phyloP scores from a whole-genome alignment of 2,797 vertebrate species.

The Mormyrus proboscirostris region DNA sequence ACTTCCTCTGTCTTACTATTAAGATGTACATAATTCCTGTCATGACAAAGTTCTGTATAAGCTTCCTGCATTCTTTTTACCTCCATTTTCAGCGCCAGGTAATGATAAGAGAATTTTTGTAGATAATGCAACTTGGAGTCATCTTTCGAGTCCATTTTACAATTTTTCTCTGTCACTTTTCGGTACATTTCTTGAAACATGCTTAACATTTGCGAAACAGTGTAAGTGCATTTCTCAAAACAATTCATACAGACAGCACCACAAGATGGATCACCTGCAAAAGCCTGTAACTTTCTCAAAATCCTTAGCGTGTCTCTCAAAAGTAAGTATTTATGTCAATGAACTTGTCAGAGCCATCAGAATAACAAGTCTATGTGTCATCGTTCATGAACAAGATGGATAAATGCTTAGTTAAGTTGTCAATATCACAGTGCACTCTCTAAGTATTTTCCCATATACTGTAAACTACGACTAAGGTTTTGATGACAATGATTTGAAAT shows the following conservation, averaged over 20 bases:
- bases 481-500: not conserved
- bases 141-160: not conserved
- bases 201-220: too few species aligned
- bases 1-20: not conserved
- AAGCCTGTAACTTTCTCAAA: not conserved
- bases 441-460: not conserved
- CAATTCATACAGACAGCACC: too few species aligned
- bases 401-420: not conserved
- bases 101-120: not conserved
- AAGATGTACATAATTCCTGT: not conserved
- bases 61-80: not conserved
- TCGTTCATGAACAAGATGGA: not conserved
- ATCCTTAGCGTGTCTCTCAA: too few species aligned
- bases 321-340: too few species aligned
- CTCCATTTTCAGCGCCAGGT: not conserved
- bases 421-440: not conserved
- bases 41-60: not conserved
- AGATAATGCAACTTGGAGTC: not conserved
- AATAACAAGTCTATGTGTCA: not conserved
- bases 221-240: too few species aligned
- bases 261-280: too few species aligned
- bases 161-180: too few species aligned
- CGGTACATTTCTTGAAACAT: too few species aligned
- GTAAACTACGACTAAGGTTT: not conserved
- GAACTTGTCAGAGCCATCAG: too few species aligned